phyloP scores from a whole-genome alignment of 2,797 vertebrate genomes.

The Gallirallus australis region DNA sequence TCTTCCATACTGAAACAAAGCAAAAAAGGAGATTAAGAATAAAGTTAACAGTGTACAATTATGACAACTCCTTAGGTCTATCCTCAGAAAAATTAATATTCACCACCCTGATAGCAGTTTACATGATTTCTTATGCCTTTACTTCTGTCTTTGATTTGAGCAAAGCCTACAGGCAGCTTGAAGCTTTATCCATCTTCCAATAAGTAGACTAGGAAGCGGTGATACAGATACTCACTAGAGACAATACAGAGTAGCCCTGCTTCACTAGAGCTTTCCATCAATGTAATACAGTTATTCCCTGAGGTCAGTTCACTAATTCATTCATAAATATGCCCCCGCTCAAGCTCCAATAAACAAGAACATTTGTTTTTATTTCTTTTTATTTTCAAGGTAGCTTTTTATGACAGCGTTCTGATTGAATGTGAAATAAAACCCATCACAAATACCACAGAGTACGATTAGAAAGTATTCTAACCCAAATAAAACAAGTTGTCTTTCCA shows the following conservation, averaged over 20 bases:
- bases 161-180: background rate
- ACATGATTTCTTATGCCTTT: background rate
- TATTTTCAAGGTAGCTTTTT: conserved; percentile 24
- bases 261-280: background rate
- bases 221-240: background rate
- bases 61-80: background rate
- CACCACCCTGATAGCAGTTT: background rate
- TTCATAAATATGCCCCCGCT: background rate
- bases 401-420: conserved; percentile 10
- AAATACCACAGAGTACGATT: background rate
- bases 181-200: background rate
- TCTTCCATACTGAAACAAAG: conserved; percentile 82
- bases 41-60: background rate
- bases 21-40: conserved; percentile 20
- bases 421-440: background rate
- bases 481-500: background rate
- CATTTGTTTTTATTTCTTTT: background rate
- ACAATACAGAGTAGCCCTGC: background rate
- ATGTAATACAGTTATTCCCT: background rate
- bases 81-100: background rate
- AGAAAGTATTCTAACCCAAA: background rate
- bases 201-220: background rate
- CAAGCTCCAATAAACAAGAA: conserved; percentile 1
- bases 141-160: background rate
- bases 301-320: background rate